Evolutionary conservation across 2,888 invertebrate genomes (phyloP), one percentile per base, ranked within the genome.

Genomic region (Lymantria dispar): DNA sequence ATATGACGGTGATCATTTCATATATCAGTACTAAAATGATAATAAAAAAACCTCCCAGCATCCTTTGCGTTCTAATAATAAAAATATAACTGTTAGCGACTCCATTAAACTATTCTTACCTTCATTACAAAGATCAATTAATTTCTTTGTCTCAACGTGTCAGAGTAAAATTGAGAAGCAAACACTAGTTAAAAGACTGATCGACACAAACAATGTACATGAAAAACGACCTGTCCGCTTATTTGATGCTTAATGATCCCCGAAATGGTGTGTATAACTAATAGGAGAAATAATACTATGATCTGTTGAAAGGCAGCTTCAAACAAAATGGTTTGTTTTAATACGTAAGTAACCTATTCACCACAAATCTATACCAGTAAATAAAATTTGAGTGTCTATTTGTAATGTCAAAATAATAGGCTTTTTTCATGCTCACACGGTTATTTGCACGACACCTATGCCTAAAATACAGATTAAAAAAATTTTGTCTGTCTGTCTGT

Each of bases 111-210:
- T 85, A 86, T 88, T 85, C 76, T 80, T 76, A 74, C 75, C 77
- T 78, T 83, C 87, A 87, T 87, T 88, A 83, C 79, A 77, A 77
- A 86, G 85, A 84, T 89, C 89, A 85, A 88, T 90, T 89, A 89
- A 87, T 89, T 82, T 87, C 87, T 89, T 88, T 89, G 90, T 90
- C 86, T 81, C 83, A 78, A 81, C 76, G 80, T 84, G 90, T 89
- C 90, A 87, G 85, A 76, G 67, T 71, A 76, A 85, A 88, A 90
- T 90, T 89, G 87, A 89, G 90, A 86, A 89, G 85, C 88, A 90
- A 90, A 90, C 87, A 90, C 86, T 78, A 76, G 75, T 80, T 78
- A 79, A 12, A 70, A 70, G 69, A 72, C 74, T 77, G 73, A 72
- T 70, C 60, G 77, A 72, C 74, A 79, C 79, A 80, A 83, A 88